Base-by-base conservation (phyloP, 2,888 invertebrate genomes). In the Sycophila texana region DNA sequence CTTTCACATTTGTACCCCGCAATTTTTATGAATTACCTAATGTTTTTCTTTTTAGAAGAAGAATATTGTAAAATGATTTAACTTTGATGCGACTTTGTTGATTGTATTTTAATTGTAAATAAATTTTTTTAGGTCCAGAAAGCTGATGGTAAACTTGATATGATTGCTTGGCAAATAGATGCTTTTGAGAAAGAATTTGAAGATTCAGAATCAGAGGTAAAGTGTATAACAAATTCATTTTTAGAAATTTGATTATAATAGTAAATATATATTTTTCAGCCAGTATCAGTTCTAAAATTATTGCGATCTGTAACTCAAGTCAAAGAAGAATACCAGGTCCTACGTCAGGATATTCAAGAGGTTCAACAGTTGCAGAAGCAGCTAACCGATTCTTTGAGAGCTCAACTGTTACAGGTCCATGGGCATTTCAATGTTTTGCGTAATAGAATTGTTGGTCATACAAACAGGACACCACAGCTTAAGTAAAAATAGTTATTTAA, bases 331-430 rank as follows among this genome's bases (percentile, higher is more conserved):
- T 96, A 96, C 90, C 94, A 95, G 89, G 94, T 95, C 86, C 91
- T 96, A 74, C 93, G 95, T 53, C 94, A 94, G 87, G 96, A 96
- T 90, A 93, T 96, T 85, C 92, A 94, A 85, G 96, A 96, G 87
- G 95, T 96, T 83, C 96, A 96, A 88, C 95, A 95, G 82, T 90
- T 96, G 85, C 96, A 96, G 90, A 93, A 94, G 83, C 95, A 96
- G 91, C 92, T 96, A 84, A 95, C 95, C 55, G 93, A 93, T 80
- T 93, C 95, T n/a, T 92, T 96, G 82, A 94, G 95, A 83, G 92
- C 93, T 80, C 96, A 96, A 89, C 92, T 96, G 86, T 91, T 93
- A 63, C 92, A 94, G 84, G 94, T 96, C 89, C 95, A 95, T 89
- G 93, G 94, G 76, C 95, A 94, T 87, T 96, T 95, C 89, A 94